Evolutionary conservation across 2,113 vertebrate genomes (phyloP), one percentile per base, ranked within the genome.

Genomic region (Kryptolebias marmoratus): DNA sequence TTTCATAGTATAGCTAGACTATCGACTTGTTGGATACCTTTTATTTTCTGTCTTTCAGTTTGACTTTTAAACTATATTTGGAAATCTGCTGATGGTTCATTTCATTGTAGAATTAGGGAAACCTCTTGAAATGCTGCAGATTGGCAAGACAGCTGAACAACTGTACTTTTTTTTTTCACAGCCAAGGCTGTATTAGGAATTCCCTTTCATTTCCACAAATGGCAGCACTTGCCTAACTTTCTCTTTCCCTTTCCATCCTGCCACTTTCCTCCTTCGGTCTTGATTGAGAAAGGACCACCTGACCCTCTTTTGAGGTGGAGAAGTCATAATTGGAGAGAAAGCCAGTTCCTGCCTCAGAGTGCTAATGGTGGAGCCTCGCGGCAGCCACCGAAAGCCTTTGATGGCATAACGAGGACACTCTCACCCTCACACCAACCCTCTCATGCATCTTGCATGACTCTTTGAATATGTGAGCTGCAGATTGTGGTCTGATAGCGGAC

Each of bases 151-250:
- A 42, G 39, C 39, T 42, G 39, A 42, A 42, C 39, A 42, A 42
- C 39, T 42, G 32, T 36, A 42, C 39, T 42, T 42, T 3, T 22
- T 22, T 22, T 81, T 73, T 87, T 88, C 76, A 87, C 55, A 30
- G 42, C 68, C 12, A 2, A 56, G 53, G 52, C 77, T 69, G 44
- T 63, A 85, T 84, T 77, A 83, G 86, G 67, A 91, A 82, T 84
- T 84, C 87, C 81, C 71, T 86, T 87, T 89, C 73, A 83, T 88
- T 84, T 76, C 71, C 80, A 87, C 80, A 86, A 82, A 77, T 81
- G 69, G 64, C 60, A 75, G 69, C 74, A 77, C 68, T 80, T 22
- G 22, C 36, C 62, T 81, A 66, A 49, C 55, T 73, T 87, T 78
- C 80, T 79, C 47, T 59, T 71, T 77, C 52, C 68, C 53, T 66